Evolutionary conservation across 2,888 invertebrate genomes (phyloP).

Genomic region (Eupithecia tripunctaria): DNA sequence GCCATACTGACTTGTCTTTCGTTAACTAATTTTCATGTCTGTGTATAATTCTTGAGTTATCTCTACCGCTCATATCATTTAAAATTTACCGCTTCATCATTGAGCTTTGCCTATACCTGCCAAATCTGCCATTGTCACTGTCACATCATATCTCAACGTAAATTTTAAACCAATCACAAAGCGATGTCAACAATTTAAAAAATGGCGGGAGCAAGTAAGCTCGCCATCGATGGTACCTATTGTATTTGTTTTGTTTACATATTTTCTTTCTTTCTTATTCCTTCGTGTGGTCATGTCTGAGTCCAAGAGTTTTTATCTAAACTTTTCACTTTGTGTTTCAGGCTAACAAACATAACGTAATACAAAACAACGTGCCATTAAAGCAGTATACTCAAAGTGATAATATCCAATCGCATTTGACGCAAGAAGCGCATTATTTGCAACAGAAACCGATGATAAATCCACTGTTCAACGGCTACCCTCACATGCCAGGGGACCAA

Average conservation of each 20-base stretch:
- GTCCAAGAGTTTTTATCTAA: not conserved
- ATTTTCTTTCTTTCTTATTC: not conserved
- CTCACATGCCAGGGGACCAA: slow-evolving; percentile 67
- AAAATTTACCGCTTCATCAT: not conserved
- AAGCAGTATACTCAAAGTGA: slow-evolving; percentile 81
- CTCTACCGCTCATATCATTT: not conserved
- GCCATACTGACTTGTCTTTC: too few relatives aligned
- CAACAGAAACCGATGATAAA: slow-evolving; percentile 83
- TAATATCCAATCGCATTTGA: slow-evolving; percentile 77
- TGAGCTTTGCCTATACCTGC: not conserved
- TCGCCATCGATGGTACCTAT: too few relatives aligned
- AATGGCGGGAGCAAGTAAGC: not conserved
- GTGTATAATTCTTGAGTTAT: too few relatives aligned
- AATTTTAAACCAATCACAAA: not conserved
- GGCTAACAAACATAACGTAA: slow-evolving; percentile 79
- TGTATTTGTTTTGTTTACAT: not conserved
- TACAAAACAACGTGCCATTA: slow-evolving; percentile 83
- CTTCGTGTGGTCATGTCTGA: not conserved
- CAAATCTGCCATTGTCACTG: not conserved
- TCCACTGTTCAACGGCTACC: slow-evolving; percentile 77
- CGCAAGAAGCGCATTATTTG: slow-evolving; percentile 80
- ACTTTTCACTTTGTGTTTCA: slow-evolving; percentile 46
- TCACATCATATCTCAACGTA: not conserved
- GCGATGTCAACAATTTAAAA: not conserved
- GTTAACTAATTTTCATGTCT: too few relatives aligned